Evolutionary conservation across 2,888 invertebrate genomes (phyloP), one percentile per base, ranked within the genome.

Genomic region (Brassicogethes aeneus): DNA sequence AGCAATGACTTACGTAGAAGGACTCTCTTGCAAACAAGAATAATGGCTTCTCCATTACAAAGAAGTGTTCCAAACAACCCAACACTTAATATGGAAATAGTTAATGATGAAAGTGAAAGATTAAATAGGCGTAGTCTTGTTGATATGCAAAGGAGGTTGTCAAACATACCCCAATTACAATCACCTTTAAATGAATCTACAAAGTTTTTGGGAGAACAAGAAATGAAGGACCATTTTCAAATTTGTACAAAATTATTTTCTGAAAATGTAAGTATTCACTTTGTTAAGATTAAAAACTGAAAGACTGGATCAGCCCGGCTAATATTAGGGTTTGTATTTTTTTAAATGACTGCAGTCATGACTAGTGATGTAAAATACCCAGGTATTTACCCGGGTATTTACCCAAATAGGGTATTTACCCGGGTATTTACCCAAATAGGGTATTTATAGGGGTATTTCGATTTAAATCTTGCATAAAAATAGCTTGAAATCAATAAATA

Each of bases 181-280:
- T 12, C 42, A 7, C 33, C 47, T 7, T 37, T 54, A 10, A 53
- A 51, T 35, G 53, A 59, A 14, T 44, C 53, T 3, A 35, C 34
- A 14, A 45, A 36, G 38, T 38, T 47, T 8, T 37, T 49, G 3
- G 72, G 59, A 60, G 60, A 60, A 31, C 44, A 53, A 16, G 74
- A 74, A 36, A 75, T 79, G 39, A 77, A 76, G 60, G 82, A 84
- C 51, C 85, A 85, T 50, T 79, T 85, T 49, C 75, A 81, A 46
- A 80, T 80, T 46, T 87, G 87, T 59, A 74, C 86, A 35, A 83
- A 85, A 57, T 73, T 88, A n/a, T 83, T 79, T 59, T 77, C 82
- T 47, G 85, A 86, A 69, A 88, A 88, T 73, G 84, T 84, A 67
- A 70, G 75, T 66, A 35, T 7, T 23, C 10, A 23, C n/a, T n/a